Evolutionary conservation across 2,797 vertebrate species (phyloP).

Genomic region (Sebastes trivittatus): DNA sequence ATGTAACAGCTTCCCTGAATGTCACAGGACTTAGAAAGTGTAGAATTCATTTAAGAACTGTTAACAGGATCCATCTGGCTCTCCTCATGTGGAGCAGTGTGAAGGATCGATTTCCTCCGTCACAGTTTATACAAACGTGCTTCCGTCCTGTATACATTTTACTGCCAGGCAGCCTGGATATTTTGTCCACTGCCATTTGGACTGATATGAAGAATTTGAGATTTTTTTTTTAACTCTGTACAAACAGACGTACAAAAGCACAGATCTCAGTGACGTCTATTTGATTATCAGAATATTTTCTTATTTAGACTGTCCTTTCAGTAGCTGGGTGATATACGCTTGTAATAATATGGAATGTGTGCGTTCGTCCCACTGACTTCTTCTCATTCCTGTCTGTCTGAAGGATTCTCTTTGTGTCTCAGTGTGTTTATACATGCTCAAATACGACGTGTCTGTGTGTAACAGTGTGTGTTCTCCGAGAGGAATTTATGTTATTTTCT

Average conservation of each 20-base stretch:
- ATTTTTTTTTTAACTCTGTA: neutral
- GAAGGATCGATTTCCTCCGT: constrained; percentile 76
- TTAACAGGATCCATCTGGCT: constrained; percentile 80
- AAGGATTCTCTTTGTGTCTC: constrained; percentile 56
- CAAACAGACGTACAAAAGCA: constrained; percentile 20
- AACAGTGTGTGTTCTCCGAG: constrained; percentile 64
- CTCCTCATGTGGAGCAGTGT: constrained; percentile 65
- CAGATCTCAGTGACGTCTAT: constrained; percentile 19
- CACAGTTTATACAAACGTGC: constrained; percentile 77
- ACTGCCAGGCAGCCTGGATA: constrained; percentile 46
- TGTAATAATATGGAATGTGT: constrained; percentile 3
- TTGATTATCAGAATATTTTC: constrained; percentile 31
- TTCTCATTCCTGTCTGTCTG: constrained; percentile 10
- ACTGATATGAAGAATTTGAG: constrained; percentile 16
- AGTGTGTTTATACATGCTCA: constrained; percentile 38
- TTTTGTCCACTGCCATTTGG: constrained; percentile 48
- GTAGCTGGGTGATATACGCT: constrained; percentile 3
- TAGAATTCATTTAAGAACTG: constrained; percentile 73
- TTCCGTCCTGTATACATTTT: constrained; percentile 71
- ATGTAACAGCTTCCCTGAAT: constrained; percentile 62
- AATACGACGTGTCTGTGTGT: constrained; percentile 36
- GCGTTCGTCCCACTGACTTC: constrained; percentile 1
- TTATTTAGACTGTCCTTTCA: constrained; percentile 33
- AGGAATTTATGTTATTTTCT: constrained; percentile 91
- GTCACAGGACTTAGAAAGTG: constrained; percentile 70